Conservation (phyloP, 2,888 invertebrate species). For the Sphaerophoria rueppellii region DNA sequence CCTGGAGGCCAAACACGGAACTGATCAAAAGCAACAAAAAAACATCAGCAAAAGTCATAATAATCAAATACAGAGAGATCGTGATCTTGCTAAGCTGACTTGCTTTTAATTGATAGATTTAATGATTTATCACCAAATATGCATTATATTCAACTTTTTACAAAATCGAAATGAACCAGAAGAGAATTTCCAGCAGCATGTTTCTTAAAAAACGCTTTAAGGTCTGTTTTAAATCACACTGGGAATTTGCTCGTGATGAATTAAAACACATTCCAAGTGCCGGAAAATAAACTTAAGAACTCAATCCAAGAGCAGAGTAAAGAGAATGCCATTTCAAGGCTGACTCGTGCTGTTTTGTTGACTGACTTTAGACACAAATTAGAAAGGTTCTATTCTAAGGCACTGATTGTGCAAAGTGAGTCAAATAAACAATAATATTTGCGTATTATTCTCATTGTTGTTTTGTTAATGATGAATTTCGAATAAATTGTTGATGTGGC, state of each 20-base stretch:
- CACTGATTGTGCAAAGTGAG: not conserved
- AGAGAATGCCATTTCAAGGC: conserved; percentile 30
- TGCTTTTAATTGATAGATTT: conserved; percentile 45
- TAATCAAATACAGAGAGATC: not conserved
- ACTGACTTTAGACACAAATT: conserved; percentile 6
- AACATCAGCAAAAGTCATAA: too few relatives aligned
- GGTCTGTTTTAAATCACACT: too few relatives aligned
- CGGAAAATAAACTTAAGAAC: conserved; percentile 24
- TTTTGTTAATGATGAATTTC: conserved; percentile 19
- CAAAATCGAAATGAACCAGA: too few relatives aligned
- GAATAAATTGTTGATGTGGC: conserved; percentile 13
- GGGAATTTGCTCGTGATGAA: conserved; percentile 4
- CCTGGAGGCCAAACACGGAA: conserved; percentile 45
- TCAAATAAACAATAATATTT: not conserved
- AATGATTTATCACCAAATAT: conserved; percentile 26
- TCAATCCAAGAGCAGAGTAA: not conserved
- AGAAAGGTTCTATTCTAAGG: conserved; percentile 22
- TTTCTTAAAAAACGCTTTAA: too few relatives aligned
- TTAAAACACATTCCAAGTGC: conserved; percentile 14
- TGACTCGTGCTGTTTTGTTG: not conserved
- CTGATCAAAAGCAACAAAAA: not conserved
- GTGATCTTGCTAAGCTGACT: conserved; percentile 15
- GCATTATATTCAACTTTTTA: too few relatives aligned
- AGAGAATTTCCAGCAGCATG: too few relatives aligned
- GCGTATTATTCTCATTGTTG: not conserved